Base-by-base conservation (phyloP, 1,140 invertebrate genomes). In the Carposina sasakii region DNA sequence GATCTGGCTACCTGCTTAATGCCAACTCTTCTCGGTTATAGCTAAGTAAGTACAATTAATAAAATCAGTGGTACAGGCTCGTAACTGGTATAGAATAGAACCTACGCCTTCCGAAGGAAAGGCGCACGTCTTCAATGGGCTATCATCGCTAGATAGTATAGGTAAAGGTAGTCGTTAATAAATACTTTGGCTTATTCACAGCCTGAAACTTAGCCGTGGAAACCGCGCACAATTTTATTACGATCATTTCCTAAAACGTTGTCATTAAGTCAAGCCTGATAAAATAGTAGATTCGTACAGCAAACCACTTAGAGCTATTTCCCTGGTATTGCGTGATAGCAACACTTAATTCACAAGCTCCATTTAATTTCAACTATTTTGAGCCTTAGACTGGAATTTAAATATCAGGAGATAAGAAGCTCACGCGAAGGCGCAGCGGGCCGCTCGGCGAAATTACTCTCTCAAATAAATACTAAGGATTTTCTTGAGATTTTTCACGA, bases 331-430 rank as follows among this genome's bases (percentile, higher is more conserved):
- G 75, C 79, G 79, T 83, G 79, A 79, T 75, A 71, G 68, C 79
- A 81, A 78, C 79, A 81, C 76, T 83, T 81, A 83, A 83, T 79
- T 78, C 77, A 81, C 79, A 83, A 77, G 75, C 70, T 70, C 76
- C 76, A 71, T 83, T 83, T 77, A 83, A 83, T 81, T 81, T 83
- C 63, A 83, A 81, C 79, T 83, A 83, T 83, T 83, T 81, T 76
- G 75, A 81, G 76, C 71, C 70, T 81, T 76, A 70, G 67, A 64
- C 57, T 61, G 73, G 73, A 81, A 83, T 83, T 83, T 83, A 81
- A 83, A 83, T 83, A 79, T 78, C 72, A 65, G 53, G 59, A 83
- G 79, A 83, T 83, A 83, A 83, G 75, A 67, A 71, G 66, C 65
- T 69, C 73, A 76, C 76, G 73, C 75, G 71, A 81, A 53, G 63